Base-by-base conservation (phyloP, 2,113 vertebrate species). In the Vulpes vulpes region DNA sequence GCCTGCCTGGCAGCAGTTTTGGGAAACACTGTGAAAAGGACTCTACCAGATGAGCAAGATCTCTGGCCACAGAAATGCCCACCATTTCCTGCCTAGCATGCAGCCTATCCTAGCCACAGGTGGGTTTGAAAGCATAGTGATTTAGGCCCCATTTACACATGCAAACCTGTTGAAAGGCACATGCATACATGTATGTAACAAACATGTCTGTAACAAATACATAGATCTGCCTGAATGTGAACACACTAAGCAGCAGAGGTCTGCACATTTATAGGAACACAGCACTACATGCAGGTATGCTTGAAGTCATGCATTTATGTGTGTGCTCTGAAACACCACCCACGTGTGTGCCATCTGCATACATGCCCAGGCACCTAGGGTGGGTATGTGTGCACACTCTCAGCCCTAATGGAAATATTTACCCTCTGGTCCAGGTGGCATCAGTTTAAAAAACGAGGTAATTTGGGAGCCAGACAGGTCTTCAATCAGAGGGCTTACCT, bases 401-500 rank as follows among this genome's bases (percentile, higher is more conserved):
- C 64, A 64, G 95, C n/a, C 51, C 67, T 65, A 57, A 84, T 23
- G 83, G 69, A 80, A 83, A n/a, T 20, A 35, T 69, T 16, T 88
- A 9, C 74, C 62, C 74, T 83, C 43, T 80, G 87, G 80, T 81
- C 38, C 51, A 82, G 64, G 89, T 96, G 71, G 81, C 53, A 95
- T 80, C 53, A 15, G 25, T 93, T 94, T 85, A 57, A 97, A 96
- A 97, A 96, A 93, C 0, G 32, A 96, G 92, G 62, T 89, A n/a
- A 96, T 96, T 93, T 95, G 67, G 38, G 38, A 89, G 30, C 51
- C 57, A 91, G 96, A 87, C 80, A 80, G 81, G 71, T 94, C 88
- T 95, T 98, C 85, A 94, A 38, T 96, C 51, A 94, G 83, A 93
- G 32, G 79, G 93, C 51, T 64, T 64, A 65, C 16, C 35, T 95